Conservation (phyloP, 2,797 vertebrate genomes). For the Zenarchopterus dispar region DNA sequence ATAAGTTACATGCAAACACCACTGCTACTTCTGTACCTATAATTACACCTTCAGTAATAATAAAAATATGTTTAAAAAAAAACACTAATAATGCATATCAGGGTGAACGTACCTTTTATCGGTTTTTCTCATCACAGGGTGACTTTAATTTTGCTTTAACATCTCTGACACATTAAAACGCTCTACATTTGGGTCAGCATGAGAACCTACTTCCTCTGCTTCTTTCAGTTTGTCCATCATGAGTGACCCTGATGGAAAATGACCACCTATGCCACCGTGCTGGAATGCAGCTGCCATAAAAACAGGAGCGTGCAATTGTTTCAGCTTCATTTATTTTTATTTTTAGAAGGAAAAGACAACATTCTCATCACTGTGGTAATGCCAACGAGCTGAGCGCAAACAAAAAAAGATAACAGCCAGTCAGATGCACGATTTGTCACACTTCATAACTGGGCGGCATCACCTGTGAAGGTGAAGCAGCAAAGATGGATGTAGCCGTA, state of each 20-base stretch:
- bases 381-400: conserved; percentile 10
- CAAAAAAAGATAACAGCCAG: conserved; percentile 12
- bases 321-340: conserved; percentile 55
- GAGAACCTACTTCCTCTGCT: conserved; percentile 23
- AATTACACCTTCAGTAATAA: no score
- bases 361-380: conserved; percentile 31
- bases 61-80: background rate
- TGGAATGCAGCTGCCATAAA: conserved; percentile 59
- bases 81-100: no score
- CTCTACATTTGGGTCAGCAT: conserved; percentile 12
- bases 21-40: no score
- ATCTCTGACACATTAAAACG: background rate
- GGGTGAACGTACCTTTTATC: background rate
- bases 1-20: no score
- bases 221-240: conserved; percentile 13
- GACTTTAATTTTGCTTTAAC: no score
- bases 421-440: conserved; percentile 1
- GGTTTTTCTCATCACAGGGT: background rate
- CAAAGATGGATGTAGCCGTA: background rate
- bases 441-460: background rate
- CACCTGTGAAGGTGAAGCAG: conserved; percentile 6
- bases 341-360: conserved; percentile 56
- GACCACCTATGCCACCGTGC: conserved; percentile 54
- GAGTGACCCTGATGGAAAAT: conserved; percentile 20
- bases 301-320: conserved; percentile 60